Evolutionary conservation across 2,888 invertebrate species (phyloP).

Genomic region (Agrotis ipsilon): DNA sequence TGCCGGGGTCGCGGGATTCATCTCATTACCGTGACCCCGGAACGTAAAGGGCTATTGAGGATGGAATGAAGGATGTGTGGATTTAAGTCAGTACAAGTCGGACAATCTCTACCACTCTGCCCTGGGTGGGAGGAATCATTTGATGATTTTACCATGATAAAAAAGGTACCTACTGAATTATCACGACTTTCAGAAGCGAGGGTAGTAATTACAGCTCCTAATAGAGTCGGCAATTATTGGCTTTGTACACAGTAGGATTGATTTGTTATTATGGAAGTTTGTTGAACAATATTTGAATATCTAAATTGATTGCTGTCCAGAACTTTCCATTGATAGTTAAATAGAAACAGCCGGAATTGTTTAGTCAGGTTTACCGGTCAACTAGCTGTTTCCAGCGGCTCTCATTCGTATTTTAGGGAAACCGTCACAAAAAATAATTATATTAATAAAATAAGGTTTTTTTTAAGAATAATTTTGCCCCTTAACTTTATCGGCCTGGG

Average conservation of each 20-base stretch:
- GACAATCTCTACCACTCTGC: no score
- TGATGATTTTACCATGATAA: no score
- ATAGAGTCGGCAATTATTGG: conserved; percentile 35
- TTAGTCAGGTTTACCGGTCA: conserved; percentile 2
- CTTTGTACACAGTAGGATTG: conserved; percentile 42
- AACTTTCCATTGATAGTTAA: conserved; percentile 36
- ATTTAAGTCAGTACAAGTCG: no score
- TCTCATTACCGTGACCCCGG: no score
- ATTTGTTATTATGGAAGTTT: conserved; percentile 53
- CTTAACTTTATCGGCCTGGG: no score
- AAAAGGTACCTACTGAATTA: not conserved
- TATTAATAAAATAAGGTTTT: no score
- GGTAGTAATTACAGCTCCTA: conserved; percentile 23
- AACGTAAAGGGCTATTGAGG: no score
- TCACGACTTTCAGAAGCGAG: not conserved
- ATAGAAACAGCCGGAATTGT: conserved; percentile 11
- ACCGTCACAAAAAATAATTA: no score
- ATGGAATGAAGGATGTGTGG: no score
- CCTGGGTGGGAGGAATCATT: no score
- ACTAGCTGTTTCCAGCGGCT: not conserved
- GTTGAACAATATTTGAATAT: conserved; percentile 59
- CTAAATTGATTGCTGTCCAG: conserved; percentile 46
- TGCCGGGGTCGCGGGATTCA: no score
- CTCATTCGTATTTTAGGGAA: not conserved
- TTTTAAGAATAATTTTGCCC: no score